These are phyloP conservation scores for Donacobius atricapilla DNA, from an alignment of 2,113 vertebrate genomes.

Conservation along the genomic window DNA sequence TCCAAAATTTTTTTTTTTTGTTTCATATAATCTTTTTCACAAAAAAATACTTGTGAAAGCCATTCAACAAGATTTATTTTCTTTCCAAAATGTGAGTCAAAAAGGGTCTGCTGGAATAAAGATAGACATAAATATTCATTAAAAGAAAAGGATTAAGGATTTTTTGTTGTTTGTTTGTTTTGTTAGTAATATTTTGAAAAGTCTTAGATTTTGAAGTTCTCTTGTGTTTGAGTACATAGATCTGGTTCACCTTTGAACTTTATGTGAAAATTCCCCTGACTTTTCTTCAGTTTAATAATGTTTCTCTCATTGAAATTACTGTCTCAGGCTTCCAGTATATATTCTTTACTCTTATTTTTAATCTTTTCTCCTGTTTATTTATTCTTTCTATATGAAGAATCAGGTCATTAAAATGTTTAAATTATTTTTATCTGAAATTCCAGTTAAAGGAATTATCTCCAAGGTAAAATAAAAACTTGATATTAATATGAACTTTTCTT, in stretches of 20 bases:
- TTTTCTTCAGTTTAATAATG: neutral
- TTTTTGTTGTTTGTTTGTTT: neutral
- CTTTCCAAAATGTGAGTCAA: neutral
- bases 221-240: neutral
- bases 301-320: neutral
- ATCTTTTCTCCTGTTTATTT: neutral
- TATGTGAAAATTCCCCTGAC: neutral
- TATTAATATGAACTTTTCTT: neutral
- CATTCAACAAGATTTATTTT: neutral
- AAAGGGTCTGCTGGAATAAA: neutral
- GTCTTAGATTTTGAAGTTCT: neutral
- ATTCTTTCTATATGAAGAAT: neutral
- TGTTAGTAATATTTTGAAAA: fast-evolving
- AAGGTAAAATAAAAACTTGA: neutral
- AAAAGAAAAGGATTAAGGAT: neutral
- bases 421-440: neutral
- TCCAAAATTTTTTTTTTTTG: neutral
- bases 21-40: neutral
- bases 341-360: neutral
- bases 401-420: neutral
- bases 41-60: neutral
- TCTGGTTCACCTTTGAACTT: neutral
- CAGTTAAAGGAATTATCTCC: neutral
- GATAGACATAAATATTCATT: neutral
- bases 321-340: neutral